phyloP scores from a whole-genome alignment of 2,888 invertebrate species.

The Drosophila lacicola region DNA sequence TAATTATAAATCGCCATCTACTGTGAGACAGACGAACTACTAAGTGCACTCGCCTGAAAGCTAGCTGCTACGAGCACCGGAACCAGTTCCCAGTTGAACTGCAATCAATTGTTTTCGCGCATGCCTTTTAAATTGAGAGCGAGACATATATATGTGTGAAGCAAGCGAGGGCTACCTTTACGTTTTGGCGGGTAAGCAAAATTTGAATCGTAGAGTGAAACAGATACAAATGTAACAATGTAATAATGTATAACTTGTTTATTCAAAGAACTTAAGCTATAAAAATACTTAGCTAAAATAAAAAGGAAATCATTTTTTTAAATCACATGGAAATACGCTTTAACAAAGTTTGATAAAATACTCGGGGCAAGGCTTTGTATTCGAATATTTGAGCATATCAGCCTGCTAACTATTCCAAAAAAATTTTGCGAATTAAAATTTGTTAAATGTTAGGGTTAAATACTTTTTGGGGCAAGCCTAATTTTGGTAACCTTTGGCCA shows the following conservation, averaged over 20 bases:
- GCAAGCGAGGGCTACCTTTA: neutral
- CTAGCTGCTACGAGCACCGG: constrained; percentile 19
- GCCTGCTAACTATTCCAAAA: no score
- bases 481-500: neutral
- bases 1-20: constrained; percentile 12
- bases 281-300: neutral
- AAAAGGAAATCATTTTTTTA: neutral
- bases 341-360: neutral
- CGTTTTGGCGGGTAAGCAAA: neutral
- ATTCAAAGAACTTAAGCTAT: neutral
- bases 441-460: no score
- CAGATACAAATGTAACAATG: no score
- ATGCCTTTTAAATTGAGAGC: neutral
- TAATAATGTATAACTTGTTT: neutral
- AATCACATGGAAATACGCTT: neutral
- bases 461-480: neutral
- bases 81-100: neutral
- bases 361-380: neutral
- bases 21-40: neutral
- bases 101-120: no score
- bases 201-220: neutral
- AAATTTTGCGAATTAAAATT: no score
- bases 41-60: neutral
- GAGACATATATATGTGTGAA: constrained; percentile 15
- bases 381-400: no score